These are phyloP conservation scores for Tyrannus savana DNA, from an alignment of 2,113 vertebrate genomes.

Conservation along the genomic window DNA sequence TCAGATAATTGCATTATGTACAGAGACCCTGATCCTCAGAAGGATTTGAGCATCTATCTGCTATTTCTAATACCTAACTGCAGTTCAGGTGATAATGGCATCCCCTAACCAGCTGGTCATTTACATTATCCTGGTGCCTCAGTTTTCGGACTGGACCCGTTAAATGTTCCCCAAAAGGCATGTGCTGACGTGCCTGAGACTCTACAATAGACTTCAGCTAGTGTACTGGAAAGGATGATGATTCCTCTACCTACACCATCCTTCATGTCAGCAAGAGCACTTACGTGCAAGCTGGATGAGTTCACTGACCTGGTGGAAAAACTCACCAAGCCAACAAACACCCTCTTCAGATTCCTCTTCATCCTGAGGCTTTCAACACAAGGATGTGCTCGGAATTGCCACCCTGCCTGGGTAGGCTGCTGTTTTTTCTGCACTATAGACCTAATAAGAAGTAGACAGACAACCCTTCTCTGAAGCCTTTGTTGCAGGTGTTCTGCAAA, in stretches of 20 bases:
- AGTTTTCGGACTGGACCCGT: not conserved
- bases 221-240: not conserved
- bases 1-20: not conserved
- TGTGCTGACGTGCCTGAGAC: rapidly evolving
- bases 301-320: not conserved
- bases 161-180: not conserved
- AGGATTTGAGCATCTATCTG: not conserved
- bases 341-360: not conserved
- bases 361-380: not conserved
- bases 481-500: not conserved
- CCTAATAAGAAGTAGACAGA: not conserved
- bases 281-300: not conserved
- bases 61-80: not conserved
- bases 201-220: not conserved
- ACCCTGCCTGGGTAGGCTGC: not conserved
- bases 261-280: not conserved
- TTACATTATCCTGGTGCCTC: not conserved
- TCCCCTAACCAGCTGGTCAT: not conserved
- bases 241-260: not conserved
- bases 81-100: not conserved
- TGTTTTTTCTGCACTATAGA: not conserved
- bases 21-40: not conserved
- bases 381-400: not conserved
- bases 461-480: not conserved
- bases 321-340: not conserved